Base-by-base conservation (phyloP, 2,888 invertebrate genomes). In the Phragmatobia fuliginosa region DNA sequence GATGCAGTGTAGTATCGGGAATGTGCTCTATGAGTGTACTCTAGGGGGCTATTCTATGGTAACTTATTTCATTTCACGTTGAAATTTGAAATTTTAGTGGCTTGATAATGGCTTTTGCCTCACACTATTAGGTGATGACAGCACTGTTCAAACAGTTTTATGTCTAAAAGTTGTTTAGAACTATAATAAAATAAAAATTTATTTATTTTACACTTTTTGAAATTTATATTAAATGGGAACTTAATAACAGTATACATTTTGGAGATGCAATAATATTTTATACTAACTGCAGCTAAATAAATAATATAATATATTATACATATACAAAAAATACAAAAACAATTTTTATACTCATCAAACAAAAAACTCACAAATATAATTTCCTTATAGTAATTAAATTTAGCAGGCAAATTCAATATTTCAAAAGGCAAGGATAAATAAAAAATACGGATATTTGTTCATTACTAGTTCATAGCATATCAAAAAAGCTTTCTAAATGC, bases 21-120 rank as follows among this genome's bases (percentile, higher is more conserved):
- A 76, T 80, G 78, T 84, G 83, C 81, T 75, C 81, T 80, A 84
- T 87, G 88, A 93, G 88, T 81, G 87, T 81, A 90, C 87, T 74
- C 93, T 79, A 74, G 92, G 93, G 93, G 91, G 87, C 90, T 77
- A 87, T 92, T 87, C 80, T 84, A 83, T 88, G 87, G 89, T 88
- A 88, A 90, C 88, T 88, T 88, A 90, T 66, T 66, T 58, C 87
- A 87, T 85, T 79, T 82, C 82, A 83, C 80, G 84, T 83, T 82
- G 80, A 88, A 89, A 87, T 89, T 89, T 85, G 82, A 89, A 91
- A 91, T 88, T 89, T 87, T 77, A 70, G 32, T 52, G 38, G 10
- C 69, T 38, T 32, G 41, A 70, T 64, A 65, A 68, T 66, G 38
- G 73, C 16, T 58, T 56, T 28, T 56, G 11, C 25, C 52, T 14